Percentiles rank a stretch among this genome's conserved stretches.
Evolutionary conservation across 1,140 invertebrate species (phyloP).

Genomic region (Theocolax elegans): DNA sequence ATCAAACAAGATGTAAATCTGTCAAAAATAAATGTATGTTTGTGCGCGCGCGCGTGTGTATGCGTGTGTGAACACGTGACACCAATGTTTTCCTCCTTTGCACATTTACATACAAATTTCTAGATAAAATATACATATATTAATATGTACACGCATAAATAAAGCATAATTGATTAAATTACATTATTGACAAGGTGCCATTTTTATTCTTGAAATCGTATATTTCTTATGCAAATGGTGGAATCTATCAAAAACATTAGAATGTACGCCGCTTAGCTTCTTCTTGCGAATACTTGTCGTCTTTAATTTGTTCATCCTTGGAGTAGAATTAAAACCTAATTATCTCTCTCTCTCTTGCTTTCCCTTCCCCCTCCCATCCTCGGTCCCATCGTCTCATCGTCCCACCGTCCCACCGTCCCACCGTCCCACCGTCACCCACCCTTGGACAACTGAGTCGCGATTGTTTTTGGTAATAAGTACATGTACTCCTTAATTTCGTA

Average conservation of each 20-base stretch:
- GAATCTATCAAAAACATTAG: too few species aligned
- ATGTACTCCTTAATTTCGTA: neutral
- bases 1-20: neutral
- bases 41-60: neutral
- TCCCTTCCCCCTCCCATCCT: slow-evolving; percentile 9
- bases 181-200: slow-evolving; percentile 21
- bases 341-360: slow-evolving; percentile 30
- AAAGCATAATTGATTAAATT: too few species aligned
- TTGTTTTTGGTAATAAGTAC: too few species aligned
- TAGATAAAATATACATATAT: too few species aligned
- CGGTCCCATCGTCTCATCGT: neutral
- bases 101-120: too few species aligned
- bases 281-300: slow-evolving; percentile 13
- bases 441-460: too few species aligned
- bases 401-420: neutral
- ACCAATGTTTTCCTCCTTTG: too few species aligned
- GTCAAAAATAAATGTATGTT: neutral
- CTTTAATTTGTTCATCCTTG: slow-evolving; percentile 7
- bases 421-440: neutral
- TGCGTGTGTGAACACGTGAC: too few species aligned
- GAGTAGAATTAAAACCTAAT: neutral
- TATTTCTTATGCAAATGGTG: slow-evolving; percentile 12
- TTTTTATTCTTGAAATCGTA: slow-evolving; percentile 14
- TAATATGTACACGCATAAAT: too few species aligned
- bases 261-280: too few species aligned